Conservation (phyloP, 1,140 invertebrate species). For the Lasioglossum baleicum region DNA sequence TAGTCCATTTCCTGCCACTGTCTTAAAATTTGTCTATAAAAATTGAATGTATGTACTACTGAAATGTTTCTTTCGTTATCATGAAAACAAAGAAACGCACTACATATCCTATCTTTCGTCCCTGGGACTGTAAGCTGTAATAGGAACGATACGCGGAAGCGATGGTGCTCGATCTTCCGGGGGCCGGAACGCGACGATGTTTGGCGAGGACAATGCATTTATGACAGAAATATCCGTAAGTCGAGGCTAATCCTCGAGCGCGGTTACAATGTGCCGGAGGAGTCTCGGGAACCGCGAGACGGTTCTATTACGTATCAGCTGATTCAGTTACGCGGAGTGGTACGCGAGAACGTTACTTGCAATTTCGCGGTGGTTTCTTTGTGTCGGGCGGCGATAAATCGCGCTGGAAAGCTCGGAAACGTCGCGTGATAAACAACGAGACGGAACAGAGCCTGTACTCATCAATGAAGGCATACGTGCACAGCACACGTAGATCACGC, state of each 20-base stretch:
- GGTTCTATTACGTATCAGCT: constrained; percentile 23
- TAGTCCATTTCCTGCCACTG: too few relatives aligned
- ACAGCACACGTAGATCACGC: constrained; percentile 18
- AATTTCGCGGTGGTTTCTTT: neutral
- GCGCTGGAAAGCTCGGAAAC: neutral
- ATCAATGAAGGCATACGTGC: constrained; percentile 27
- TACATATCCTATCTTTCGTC: too few relatives aligned
- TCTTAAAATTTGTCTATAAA: too few relatives aligned
- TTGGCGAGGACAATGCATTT: neutral
- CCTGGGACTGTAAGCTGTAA: too few relatives aligned
- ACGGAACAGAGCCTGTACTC: neutral
- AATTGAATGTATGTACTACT: too few relatives aligned
- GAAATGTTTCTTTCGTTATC: too few relatives aligned
- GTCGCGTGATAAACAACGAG: constrained; percentile 11
- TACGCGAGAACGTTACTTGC: constrained; percentile 6
- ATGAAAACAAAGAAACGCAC: too few relatives aligned
- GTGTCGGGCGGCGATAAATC: neutral
- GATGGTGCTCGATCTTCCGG: too few relatives aligned
- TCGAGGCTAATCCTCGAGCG: neutral
- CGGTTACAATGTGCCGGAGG: neutral
- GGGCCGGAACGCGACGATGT: neutral
- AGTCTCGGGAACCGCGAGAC: neutral
- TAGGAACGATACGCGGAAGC: too few relatives aligned
- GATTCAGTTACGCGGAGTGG: neutral
- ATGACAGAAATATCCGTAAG: neutral